phyloP scores from a whole-genome alignment of 2,113 vertebrate species.

The Periophthalmodon schlosseri region DNA sequence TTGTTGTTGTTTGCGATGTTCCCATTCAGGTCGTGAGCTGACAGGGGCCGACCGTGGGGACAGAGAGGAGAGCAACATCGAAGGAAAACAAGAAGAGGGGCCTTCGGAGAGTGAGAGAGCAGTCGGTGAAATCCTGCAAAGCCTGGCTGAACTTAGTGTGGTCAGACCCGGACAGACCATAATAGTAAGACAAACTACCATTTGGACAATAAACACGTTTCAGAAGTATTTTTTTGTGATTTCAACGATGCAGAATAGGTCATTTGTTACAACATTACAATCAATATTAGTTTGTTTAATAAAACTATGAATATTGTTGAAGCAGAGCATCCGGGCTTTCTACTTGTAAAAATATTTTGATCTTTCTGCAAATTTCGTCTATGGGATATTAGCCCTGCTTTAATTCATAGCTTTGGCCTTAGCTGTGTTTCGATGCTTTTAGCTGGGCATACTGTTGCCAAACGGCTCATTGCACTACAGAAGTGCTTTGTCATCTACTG shows the following conservation, averaged over 20 bases:
- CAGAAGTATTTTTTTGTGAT: not conserved
- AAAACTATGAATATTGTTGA: not conserved
- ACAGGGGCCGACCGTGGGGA: constrained; percentile 64
- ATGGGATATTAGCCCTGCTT: constrained; percentile 14
- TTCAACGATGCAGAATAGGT: no score
- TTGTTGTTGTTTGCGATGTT: constrained; percentile 8
- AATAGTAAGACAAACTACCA: constrained; percentile 58
- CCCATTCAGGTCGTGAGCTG: constrained; percentile 66
- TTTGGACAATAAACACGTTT: not conserved
- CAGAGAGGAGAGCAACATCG: constrained; percentile 39
- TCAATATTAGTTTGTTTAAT: no score
- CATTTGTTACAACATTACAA: no score
- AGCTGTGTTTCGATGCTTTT: constrained; percentile 40
- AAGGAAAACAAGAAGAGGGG: constrained; percentile 41
- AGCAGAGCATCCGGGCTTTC: not conserved
- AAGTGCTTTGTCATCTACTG: constrained; percentile 51
- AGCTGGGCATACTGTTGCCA: constrained; percentile 39
- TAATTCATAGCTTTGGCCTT: constrained; percentile 43
- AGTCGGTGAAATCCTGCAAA: constrained; percentile 76
- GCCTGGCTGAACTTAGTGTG: constrained; percentile 76
- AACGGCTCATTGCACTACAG: constrained; percentile 42
- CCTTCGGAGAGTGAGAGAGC: constrained; percentile 72
- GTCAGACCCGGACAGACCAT: constrained; percentile 77
- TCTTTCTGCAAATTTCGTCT: constrained; percentile 14
- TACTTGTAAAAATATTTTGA: not conserved